These are phyloP conservation scores for Lepus townsendii DNA, from an alignment of 2,797 vertebrate species.

Conservation along the genomic window DNA sequence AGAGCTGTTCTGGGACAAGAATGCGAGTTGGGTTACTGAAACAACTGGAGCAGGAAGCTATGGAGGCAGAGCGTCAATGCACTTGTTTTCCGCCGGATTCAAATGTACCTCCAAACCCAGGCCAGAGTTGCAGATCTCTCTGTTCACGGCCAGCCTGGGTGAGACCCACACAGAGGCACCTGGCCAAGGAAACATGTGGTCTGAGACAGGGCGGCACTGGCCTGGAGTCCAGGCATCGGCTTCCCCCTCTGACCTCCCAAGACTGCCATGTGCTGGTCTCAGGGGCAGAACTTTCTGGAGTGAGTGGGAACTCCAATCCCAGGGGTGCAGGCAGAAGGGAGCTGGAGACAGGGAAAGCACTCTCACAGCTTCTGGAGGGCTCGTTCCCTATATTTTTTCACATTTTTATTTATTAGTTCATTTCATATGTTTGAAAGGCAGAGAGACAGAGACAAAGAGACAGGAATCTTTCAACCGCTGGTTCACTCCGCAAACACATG, in stretches of 20 bases:
- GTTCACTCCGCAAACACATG: too few relatives aligned
- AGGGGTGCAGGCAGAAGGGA: background rate
- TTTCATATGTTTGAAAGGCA: background rate
- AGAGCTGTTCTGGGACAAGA: background rate
- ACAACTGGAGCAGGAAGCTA: background rate
- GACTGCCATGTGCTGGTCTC: background rate
- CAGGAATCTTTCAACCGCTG: background rate
- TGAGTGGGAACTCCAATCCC: background rate
- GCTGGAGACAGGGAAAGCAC: background rate
- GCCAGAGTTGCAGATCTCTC: background rate
- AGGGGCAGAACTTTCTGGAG: background rate
- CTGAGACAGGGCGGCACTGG: background rate
- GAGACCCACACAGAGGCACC: background rate
- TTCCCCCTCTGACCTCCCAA: background rate
- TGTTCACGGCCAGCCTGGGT: fast-evolving
- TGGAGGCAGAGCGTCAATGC: background rate
- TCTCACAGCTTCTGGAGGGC: background rate
- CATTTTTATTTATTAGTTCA: too few relatives aligned
- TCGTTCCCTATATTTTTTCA: too few relatives aligned
- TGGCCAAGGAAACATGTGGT: background rate
- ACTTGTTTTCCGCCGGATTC: background rate
- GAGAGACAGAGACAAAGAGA: background rate
- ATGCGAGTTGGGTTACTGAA: background rate
- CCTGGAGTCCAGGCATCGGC: background rate
- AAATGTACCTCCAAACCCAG: background rate